Percentiles rank a stretch among this genome's conserved stretches.
phyloP scores from a whole-genome alignment of 1,140 invertebrate genomes.

The Apis laboriosa region DNA sequence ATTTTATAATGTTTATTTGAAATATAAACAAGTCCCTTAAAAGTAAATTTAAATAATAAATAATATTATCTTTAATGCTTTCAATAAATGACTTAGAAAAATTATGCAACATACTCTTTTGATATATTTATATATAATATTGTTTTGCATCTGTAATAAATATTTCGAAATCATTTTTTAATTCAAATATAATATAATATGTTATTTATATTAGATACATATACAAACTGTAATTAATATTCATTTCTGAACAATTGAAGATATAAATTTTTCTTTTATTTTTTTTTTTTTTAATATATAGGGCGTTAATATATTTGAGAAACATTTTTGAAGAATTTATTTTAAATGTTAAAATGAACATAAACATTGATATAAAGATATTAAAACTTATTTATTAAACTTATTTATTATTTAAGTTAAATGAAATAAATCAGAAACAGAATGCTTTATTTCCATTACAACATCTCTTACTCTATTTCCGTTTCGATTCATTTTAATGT shows the following conservation, averaged over 20 bases:
- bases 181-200: background rate
- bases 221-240: slow-evolving; percentile 6
- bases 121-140: background rate
- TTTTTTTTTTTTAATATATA: background rate
- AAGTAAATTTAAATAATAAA: slow-evolving; percentile 4
- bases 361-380: no score
- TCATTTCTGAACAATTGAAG: slow-evolving; percentile 20
- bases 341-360: no score
- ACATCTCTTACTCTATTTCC: no score
- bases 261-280: background rate
- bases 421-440: no score
- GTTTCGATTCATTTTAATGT: no score
- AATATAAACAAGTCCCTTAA: slow-evolving; percentile 37
- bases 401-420: no score
- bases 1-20: slow-evolving; percentile 13
- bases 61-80: background rate
- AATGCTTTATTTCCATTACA: no score
- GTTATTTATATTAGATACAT: background rate
- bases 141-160: slow-evolving; percentile 8
- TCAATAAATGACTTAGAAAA: background rate
- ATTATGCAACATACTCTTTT: slow-evolving; percentile 28
- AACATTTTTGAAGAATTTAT: no score
- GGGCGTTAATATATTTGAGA: no score
- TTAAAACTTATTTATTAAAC: no score
- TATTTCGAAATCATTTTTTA: slow-evolving; percentile 40